Evolutionary conservation across 2,797 vertebrate genomes (phyloP).

Genomic region (Anomalospiza imberbis): DNA sequence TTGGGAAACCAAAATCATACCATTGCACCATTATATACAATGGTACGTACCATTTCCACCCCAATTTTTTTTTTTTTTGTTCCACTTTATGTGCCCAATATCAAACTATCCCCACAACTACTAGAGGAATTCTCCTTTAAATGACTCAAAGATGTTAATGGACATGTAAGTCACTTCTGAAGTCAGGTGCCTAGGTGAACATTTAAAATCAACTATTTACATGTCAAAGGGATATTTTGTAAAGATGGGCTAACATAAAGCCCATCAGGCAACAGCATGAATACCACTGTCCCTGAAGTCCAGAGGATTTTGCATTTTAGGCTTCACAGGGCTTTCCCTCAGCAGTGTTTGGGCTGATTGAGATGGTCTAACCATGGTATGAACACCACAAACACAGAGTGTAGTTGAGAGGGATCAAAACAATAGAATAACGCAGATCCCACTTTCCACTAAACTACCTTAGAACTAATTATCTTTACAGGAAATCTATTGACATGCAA

Average conservation of each 20-base stretch:
- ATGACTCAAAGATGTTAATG: neutral
- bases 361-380: neutral
- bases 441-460: neutral
- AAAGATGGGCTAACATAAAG: neutral
- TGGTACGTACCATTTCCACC: neutral
- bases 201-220: neutral
- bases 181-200: neutral
- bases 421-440: neutral
- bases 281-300: neutral
- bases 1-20: neutral
- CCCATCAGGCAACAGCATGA: neutral
- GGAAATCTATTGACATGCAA: neutral
- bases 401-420: neutral
- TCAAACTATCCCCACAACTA: neutral
- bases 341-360: neutral
- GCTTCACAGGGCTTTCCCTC: neutral
- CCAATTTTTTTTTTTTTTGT: neutral
- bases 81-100: neutral
- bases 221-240: neutral
- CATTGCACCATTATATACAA: too few relatives aligned
- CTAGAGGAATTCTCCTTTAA: neutral
- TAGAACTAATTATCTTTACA: neutral
- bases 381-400: neutral
- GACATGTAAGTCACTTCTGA: neutral
- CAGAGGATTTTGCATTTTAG: neutral